phyloP scores from a whole-genome alignment of 2,888 invertebrate species.

The Ceraclea dissimilis region DNA sequence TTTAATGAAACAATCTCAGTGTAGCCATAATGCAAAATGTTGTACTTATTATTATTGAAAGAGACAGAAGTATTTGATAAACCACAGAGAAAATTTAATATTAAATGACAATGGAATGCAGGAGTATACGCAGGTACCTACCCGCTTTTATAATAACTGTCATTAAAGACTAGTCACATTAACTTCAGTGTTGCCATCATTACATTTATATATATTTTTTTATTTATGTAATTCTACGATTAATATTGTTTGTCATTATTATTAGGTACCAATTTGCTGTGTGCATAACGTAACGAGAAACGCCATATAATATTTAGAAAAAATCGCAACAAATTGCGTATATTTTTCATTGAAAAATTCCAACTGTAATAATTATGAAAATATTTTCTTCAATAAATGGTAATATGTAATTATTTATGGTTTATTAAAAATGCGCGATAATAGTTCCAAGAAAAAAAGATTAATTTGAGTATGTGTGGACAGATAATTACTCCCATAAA shows the following conservation, averaged over 20 bases:
- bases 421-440: too few relatives aligned
- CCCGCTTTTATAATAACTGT: background rate
- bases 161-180: background rate
- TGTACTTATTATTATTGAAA: too few relatives aligned
- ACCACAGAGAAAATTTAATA: conserved; percentile 2
- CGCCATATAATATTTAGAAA: background rate
- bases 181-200: background rate
- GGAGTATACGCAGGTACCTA: background rate
- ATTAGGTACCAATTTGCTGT: background rate
- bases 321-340: background rate
- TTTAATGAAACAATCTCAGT: too few relatives aligned
- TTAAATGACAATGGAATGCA: background rate
- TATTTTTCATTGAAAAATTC: background rate
- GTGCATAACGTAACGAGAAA: background rate
- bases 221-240: background rate
- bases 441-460: too few relatives aligned
- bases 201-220: background rate
- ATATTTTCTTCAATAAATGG: background rate
- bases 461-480: too few relatives aligned
- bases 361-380: background rate
- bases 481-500: too few relatives aligned
- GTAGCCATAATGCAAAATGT: too few relatives aligned
- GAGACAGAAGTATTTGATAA: background rate
- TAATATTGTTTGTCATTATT: background rate
- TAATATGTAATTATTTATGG: background rate